phyloP scores from a whole-genome alignment of 2,113 vertebrate genomes.

The Phoxinus phoxinus region DNA sequence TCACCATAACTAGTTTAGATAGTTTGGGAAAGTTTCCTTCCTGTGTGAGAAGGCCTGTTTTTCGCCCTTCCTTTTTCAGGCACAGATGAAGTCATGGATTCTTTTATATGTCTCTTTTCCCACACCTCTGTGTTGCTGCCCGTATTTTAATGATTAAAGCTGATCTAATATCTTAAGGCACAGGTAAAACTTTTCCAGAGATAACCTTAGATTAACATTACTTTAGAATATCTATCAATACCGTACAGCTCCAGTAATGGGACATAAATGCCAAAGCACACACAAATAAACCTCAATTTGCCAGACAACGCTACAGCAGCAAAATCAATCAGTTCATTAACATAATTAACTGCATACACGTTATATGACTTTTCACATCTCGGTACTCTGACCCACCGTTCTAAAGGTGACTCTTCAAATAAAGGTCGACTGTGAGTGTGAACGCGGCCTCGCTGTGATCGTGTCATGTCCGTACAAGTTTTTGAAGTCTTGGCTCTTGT shows the following conservation, averaged over 20 bases:
- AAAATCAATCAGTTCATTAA: conserved; percentile 30
- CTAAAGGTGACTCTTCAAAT: conserved; percentile 49
- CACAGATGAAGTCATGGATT: conserved; percentile 19
- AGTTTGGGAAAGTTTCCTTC: neutral
- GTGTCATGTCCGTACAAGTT: conserved; percentile 57
- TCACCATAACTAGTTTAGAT: neutral
- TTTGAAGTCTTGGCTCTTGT: conserved; percentile 51
- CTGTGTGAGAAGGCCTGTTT: neutral
- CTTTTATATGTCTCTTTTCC: neutral
- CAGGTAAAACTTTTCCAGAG: neutral
- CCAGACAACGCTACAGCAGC: neutral
- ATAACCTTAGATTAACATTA: conserved; percentile 26
- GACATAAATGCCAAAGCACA: conserved; percentile 6
- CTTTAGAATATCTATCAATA: neutral
- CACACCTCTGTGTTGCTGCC: neutral
- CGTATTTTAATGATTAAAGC: neutral
- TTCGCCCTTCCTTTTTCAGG: neutral
- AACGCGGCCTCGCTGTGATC: conserved; percentile 35
- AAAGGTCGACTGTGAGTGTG: conserved; percentile 12
- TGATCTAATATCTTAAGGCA: neutral
- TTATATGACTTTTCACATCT: conserved; percentile 20
- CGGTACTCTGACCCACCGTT: conserved; percentile 36
- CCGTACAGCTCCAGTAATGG: neutral
- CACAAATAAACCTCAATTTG: conserved; percentile 9
- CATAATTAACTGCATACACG: conserved; percentile 27